These are phyloP conservation scores for Hycleus cichorii DNA, from an alignment of 1,140 invertebrate genomes.

Conservation along the genomic window DNA sequence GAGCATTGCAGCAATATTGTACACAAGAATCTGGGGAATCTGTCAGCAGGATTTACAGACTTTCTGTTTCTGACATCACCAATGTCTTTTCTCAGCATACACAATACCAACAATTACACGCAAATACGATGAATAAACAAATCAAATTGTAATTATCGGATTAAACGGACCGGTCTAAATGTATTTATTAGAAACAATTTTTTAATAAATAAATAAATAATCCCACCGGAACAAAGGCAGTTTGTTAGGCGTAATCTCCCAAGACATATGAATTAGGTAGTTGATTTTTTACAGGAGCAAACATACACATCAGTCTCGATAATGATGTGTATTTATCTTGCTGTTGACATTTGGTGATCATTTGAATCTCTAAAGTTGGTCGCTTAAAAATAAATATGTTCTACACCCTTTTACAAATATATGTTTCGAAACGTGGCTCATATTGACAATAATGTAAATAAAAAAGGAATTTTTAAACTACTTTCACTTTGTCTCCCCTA, in stretches of 20 bases:
- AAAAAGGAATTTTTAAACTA: slow-evolving; percentile 2
- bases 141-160: too few relatives aligned
- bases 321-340: slow-evolving; percentile 10
- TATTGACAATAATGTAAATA: slow-evolving; percentile 9
- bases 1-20: slow-evolving; percentile 21
- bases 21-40: slow-evolving; percentile 26
- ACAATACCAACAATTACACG: too few relatives aligned
- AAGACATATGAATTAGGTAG: slow-evolving; percentile 14
- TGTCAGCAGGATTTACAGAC: slow-evolving; percentile 31
- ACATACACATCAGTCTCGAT: slow-evolving; percentile 7
- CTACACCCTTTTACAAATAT: slow-evolving; percentile 7
- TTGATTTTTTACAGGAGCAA: slow-evolving; percentile 10
- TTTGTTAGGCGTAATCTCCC: slow-evolving; percentile 11
- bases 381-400: slow-evolving; percentile 11
- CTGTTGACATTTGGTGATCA: slow-evolving; percentile 10
- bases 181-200: too few relatives aligned
- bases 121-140: too few relatives aligned
- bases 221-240: slow-evolving; percentile 7
- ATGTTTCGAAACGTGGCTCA: slow-evolving; percentile 7
- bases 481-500: neutral
- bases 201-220: too few relatives aligned
- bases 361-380: slow-evolving; percentile 12
- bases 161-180: too few relatives aligned
- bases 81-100: slow-evolving; percentile 3
- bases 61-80: slow-evolving; percentile 17